Evolutionary conservation across 2,113 vertebrate species (phyloP), one percentile per base, ranked within the genome.

Genomic region (Pygoscelis antarcticus): DNA sequence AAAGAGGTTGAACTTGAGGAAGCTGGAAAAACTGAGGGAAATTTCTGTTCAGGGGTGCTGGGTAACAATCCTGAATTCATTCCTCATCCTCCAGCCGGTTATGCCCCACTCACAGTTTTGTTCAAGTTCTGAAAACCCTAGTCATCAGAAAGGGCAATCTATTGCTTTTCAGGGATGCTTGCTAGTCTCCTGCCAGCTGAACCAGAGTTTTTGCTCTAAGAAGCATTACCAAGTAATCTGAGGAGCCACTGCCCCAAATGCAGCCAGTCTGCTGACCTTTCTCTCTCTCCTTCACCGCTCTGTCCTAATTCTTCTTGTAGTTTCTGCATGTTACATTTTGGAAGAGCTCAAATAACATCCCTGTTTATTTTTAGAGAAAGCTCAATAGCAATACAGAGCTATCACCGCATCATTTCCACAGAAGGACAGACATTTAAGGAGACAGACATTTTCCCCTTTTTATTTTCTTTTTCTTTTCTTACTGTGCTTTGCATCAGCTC

Each of bases 311-410:
- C 94, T 95, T 92, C 74, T 51, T 91, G 61, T 65, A 91, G 57
- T 94, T 96, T 94, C 81, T 96, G 70, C 57, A 71, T 79, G 78
- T 65, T 96, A 54, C n/a, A 18, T 87, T 94, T 95, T 93, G 52
- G 74, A 95, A 83, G 68, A 95, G 78, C 84, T 95, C 61, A 91
- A 65, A 69, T 93, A 87, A 84, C 91, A 90, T 87, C 74, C 26
- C 57, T 26, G 87, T 89, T 96, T 96, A 95, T 96, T 93, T 95
- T 95, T 95, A 96, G 84, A 91, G 74, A 89, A 94, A 89, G 91
- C 75, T 94, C 44, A 89, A 82, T 61, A 91, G 74, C 54, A 87
- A 91, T 85, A 82, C 30, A 47, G 44, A 87, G 69, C 84, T 75
- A 89, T 90, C 91, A 72, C 30, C 21, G 11, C 87, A 87, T 91